phyloP scores from a whole-genome alignment of 2,113 vertebrate genomes.

The Madoqua kirkii region DNA sequence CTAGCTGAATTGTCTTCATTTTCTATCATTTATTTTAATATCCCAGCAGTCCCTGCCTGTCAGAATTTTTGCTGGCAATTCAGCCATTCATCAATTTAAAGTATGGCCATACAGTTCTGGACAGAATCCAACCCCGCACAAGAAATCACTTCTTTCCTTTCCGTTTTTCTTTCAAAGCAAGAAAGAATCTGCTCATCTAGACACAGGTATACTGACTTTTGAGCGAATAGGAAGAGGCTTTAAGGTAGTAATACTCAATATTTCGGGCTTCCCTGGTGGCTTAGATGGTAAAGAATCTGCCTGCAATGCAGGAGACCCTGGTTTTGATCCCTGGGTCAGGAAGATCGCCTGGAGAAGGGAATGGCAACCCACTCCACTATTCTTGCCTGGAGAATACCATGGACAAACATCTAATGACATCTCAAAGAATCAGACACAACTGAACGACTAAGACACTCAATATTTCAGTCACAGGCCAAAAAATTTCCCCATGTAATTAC shows the following conservation, averaged over 20 bases:
- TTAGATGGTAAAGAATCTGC: neutral
- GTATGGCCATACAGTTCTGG: neutral
- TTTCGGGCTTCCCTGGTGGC: neutral
- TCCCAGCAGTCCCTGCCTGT: conserved; percentile 14
- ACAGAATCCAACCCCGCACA: neutral
- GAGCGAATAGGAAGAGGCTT: neutral
- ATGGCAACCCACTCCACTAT: neutral
- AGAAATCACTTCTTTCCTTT: conserved; percentile 4
- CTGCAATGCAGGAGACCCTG: neutral
- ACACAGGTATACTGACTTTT: neutral
- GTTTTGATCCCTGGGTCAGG: neutral
- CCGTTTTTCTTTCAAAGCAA: conserved; percentile 22
- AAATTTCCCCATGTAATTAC: neutral
- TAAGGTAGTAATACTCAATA: neutral
- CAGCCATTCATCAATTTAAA: conserved; percentile 47
- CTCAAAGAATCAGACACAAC: neutral
- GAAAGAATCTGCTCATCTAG: conserved; percentile 7
- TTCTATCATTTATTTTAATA: conserved; percentile 62
- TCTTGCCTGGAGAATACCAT: neutral
- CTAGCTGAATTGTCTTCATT: conserved; percentile 63
- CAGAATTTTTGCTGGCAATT: neutral
- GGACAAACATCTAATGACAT: neutral
- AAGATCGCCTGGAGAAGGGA: neutral
- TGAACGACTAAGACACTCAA: neutral
- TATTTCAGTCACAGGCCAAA: neutral